Evolutionary conservation across 2,113 vertebrate species (phyloP).

Genomic region (Cricetomys ansorgei): DNA sequence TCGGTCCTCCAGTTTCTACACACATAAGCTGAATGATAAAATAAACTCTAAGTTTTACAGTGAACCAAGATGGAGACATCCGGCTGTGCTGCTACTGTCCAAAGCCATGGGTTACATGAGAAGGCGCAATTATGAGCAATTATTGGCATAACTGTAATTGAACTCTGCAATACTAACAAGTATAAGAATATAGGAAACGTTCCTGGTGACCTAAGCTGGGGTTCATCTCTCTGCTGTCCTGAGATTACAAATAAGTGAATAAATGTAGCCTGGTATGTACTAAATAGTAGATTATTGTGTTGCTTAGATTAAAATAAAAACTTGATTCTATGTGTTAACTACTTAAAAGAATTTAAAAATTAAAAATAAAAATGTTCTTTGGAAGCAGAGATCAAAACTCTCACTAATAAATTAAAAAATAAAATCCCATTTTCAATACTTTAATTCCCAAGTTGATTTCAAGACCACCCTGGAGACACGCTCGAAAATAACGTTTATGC

Average conservation of each 20-base stretch:
- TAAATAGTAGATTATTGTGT: conserved; percentile 22
- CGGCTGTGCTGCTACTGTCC: neutral
- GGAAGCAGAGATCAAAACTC: conserved; percentile 31
- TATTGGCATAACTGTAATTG: conserved; percentile 38
- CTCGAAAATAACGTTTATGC: neutral
- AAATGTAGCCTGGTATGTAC: neutral
- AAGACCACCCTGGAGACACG: neutral
- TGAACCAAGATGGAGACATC: neutral
- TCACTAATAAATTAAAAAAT: neutral
- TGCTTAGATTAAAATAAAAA: neutral
- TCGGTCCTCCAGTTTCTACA: neutral
- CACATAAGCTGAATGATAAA: neutral
- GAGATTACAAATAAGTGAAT: conserved; percentile 49
- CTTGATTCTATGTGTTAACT: neutral
- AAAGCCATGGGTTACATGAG: neutral
- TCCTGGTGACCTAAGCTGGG: neutral
- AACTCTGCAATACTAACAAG: conserved; percentile 39
- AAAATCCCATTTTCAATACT: neutral
- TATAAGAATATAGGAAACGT: neutral
- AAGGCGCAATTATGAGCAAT: conserved; percentile 12
- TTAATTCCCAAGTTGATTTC: neutral
- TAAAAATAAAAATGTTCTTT: neutral
- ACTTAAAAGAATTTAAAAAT: conserved; percentile 10
- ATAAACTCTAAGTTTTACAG: neutral
- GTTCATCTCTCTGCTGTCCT: neutral